These are phyloP conservation scores for Pseudomyrmex sp. DNA, from an alignment of 1,140 invertebrate species.

Conservation along the genomic window DNA sequence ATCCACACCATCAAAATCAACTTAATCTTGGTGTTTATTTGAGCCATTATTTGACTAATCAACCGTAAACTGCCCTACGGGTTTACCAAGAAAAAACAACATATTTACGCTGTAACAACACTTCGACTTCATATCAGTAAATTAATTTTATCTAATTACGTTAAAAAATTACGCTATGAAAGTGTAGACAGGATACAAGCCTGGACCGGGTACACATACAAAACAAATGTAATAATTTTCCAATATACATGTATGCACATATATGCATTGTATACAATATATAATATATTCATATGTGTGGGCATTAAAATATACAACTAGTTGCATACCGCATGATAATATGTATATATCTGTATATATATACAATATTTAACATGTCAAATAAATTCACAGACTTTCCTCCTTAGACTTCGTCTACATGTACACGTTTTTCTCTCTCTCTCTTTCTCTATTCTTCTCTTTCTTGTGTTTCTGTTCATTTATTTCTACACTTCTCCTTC, in stretches of 20 bases:
- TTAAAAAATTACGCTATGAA: constrained; percentile 14
- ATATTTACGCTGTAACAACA: no score
- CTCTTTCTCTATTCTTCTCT: constrained; percentile 24
- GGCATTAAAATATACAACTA: constrained; percentile 80
- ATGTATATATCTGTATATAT: constrained; percentile 72
- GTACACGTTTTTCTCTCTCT: constrained; percentile 57
- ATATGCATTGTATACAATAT: constrained; percentile 67
- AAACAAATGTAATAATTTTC: constrained; percentile 63
- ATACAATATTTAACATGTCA: constrained; percentile 80
- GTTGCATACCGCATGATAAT: constrained; percentile 77
- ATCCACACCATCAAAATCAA: no score
- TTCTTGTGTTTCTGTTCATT: neutral
- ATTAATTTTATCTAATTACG: neutral
- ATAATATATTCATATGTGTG: constrained; percentile 71
- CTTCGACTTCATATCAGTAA: no score
- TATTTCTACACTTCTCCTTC: constrained; percentile 34
- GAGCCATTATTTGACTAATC: no score
- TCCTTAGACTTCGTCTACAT: constrained; percentile 34
- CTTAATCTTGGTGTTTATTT: no score
- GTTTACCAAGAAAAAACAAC: no score
- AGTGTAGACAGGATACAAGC: neutral
- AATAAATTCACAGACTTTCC: constrained; percentile 76
- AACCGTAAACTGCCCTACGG: no score
- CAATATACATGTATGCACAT: constrained; percentile 62
- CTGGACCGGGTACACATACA: constrained; percentile 41